Evolutionary conservation across 1,140 invertebrate genomes (phyloP), one percentile per base, ranked within the genome.

Genomic region (Anadara kagoshimensis): DNA sequence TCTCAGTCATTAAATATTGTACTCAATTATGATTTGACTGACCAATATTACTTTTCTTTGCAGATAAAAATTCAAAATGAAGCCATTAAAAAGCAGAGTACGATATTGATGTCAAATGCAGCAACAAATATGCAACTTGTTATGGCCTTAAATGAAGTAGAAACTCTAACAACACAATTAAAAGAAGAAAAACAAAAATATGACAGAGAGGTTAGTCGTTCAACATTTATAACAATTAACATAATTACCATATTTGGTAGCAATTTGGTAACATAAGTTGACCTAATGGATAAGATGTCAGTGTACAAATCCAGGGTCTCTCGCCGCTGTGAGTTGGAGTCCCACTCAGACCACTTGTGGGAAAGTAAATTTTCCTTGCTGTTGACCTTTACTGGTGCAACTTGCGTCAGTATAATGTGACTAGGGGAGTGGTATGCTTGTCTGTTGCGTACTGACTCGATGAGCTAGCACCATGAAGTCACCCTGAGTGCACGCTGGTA

Each of bases 1-100:
- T n/a, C n/a, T 44, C 20, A 43, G 1, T 22, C 10, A 44, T 14
- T 24, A 8, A 63, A n/a, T 10, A 59, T 12, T 1, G 1, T 59
- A 59, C 29, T 59, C 0, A 24, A n/a, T 8, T 1, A 16, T 44
- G 20, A 20, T 18, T n/a, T 22, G 1, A 11, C n/a, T 45, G 16
- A 63, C 18, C n/a, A n/a, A n/a, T 24, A 14, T 36, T 59, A 26
- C 61, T 16, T 43, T 66, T 36, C 24, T 16, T 59, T 63, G 8
- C 49, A 83, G 81, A 69, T 83, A 44, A 65, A 70, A 49, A 69
- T 68, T 7, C 70, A 83, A 49, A 77, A 71, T 65, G 76, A 73
- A 18, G 76, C 73, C n/a, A 81, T 81, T n/a, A 78, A 78, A 51
- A 70, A 80, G n/a, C 78, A 83, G 61, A 83, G 82, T 62, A 66